phyloP scores from a whole-genome alignment of 2,113 vertebrate species.

The Progne subis region DNA sequence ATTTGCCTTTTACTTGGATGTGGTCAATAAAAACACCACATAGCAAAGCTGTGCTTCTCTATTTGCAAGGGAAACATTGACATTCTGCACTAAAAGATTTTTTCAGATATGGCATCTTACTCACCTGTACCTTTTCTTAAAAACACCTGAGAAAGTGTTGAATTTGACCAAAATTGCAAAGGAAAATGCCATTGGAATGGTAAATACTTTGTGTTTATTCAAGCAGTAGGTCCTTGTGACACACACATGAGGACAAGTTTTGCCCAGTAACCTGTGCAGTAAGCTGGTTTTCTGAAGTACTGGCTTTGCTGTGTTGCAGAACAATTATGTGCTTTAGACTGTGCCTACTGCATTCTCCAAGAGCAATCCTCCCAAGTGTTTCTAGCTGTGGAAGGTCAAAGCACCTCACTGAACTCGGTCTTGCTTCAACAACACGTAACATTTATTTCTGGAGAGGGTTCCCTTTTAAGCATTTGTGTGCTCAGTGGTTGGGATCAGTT shows the following conservation, averaged over 20 bases:
- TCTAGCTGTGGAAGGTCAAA: not conserved
- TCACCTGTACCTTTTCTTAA: not conserved
- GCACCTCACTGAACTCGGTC: rapidly evolving
- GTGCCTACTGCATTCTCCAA: not conserved
- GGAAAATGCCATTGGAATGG: not conserved
- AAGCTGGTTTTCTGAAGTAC: not conserved
- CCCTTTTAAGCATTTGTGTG: not conserved
- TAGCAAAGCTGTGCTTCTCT: not conserved
- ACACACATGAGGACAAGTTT: not conserved
- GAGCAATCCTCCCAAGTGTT: not conserved
- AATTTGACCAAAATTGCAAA: not conserved
- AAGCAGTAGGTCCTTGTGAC: not conserved
- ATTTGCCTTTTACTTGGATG: not conserved
- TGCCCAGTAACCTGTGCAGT: not conserved
- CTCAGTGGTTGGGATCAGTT: not conserved
- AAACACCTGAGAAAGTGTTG: not conserved
- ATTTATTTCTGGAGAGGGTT: not conserved
- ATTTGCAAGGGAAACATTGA: not conserved
- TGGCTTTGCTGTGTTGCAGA: not conserved
- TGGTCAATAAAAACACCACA: not conserved
- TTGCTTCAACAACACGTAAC: not conserved
- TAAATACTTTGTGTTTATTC: not conserved
- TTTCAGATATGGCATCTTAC: not conserved
- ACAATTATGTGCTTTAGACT: not conserved
- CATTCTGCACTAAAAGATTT: not conserved